Conservation (phyloP, 2,797 vertebrate genomes). For the Poecilia picta region DNA sequence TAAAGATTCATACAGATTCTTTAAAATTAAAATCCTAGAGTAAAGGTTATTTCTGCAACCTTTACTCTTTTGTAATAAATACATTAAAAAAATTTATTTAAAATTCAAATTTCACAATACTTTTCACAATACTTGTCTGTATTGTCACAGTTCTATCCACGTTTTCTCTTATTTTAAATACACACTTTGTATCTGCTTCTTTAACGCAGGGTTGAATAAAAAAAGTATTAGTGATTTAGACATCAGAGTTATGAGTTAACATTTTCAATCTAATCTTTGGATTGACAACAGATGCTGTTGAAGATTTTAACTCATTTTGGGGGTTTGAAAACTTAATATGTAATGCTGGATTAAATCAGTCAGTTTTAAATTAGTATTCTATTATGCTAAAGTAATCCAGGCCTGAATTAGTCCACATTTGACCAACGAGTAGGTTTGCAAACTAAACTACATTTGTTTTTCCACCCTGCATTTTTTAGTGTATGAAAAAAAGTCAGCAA, state of each 20-base stretch:
- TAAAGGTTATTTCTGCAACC: not conserved
- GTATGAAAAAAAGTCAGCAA: not conserved
- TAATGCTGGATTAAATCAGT: not conserved
- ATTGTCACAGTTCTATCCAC: not conserved
- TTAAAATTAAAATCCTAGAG: not conserved
- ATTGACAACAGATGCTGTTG: not conserved
- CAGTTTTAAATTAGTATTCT: not conserved
- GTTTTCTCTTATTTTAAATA: not conserved
- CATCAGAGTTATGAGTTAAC: not conserved
- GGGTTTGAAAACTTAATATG: not conserved
- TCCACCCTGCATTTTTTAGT: not conserved
- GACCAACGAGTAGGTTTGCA: not conserved
- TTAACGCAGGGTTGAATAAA: not conserved
- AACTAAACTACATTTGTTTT: not conserved
- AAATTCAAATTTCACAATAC: not conserved
- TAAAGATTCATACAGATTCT: not conserved
- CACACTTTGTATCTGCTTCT: not conserved
- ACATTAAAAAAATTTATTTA: not conserved
- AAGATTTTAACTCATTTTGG: not conserved
- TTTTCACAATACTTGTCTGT: not conserved
- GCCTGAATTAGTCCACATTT: not conserved
- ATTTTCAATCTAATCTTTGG: not conserved
- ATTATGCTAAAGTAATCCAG: not conserved
- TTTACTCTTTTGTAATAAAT: not conserved
- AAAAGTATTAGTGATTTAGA: not conserved